A percentile compares a stretch with the other conserved stretches of the same genome.
phyloP scores from a whole-genome alignment of 30 jellyfish, hydroid and myxozoan species.

The Pseudorhiza aurosa region DNA sequence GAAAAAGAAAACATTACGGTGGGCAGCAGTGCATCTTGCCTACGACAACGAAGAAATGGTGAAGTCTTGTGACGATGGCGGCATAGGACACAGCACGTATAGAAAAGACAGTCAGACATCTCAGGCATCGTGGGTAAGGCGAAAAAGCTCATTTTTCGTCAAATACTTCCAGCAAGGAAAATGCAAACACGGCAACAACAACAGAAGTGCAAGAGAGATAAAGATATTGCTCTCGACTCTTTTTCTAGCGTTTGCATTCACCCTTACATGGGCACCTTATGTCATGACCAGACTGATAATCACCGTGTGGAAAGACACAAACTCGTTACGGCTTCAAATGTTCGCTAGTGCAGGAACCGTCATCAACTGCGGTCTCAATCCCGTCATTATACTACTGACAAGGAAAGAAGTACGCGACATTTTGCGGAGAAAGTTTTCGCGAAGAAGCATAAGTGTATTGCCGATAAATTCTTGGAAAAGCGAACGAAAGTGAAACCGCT shows the following conservation, averaged over 20 bases:
- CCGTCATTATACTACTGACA: slow-evolving; percentile 41
- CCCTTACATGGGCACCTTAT: slow-evolving; percentile 66
- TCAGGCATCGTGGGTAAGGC: slow-evolving; percentile 10
- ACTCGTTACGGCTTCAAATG: slow-evolving; percentile 50
- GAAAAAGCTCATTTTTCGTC: background rate
- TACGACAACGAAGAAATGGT: background rate
- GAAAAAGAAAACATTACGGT: background rate
- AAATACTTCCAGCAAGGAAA: background rate
- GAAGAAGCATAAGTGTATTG: background rate
- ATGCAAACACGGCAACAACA: slow-evolving; percentile 26
- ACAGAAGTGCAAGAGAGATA: slow-evolving; percentile 35
- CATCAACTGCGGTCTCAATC: slow-evolving; percentile 63
- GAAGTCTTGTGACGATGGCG: background rate
- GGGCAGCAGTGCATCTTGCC: background rate
- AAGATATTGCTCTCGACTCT: slow-evolving; percentile 41
- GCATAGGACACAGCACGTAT: background rate
- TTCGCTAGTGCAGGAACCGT: slow-evolving; percentile 62
- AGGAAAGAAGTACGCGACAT: slow-evolving; percentile 55
- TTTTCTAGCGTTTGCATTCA: slow-evolving; percentile 58
- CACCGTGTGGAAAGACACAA: slow-evolving; percentile 48
- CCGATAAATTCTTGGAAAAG: no score
- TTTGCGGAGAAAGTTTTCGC: background rate
- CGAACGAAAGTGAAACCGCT: no score
- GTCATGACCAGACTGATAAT: slow-evolving; percentile 52
- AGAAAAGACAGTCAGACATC: background rate